Evolutionary conservation across 2,797 vertebrate genomes (phyloP).

Genomic region (Enteromius afrohamiltoni): DNA sequence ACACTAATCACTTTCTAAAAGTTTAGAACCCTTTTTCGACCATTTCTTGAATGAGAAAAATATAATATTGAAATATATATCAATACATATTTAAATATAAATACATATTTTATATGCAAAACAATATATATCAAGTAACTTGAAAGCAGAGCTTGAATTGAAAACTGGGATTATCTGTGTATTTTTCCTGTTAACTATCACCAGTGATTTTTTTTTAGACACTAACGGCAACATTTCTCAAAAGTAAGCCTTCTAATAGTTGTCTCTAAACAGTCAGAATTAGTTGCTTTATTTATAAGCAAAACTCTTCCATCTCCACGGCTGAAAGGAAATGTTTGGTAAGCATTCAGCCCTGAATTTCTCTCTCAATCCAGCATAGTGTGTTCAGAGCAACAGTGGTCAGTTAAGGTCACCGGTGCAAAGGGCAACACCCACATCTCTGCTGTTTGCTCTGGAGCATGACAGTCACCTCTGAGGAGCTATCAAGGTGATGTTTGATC

Average conservation of each 20-base stretch:
- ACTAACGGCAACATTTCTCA: neutral
- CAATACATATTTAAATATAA: too few relatives aligned
- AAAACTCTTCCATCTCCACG: slow-evolving; percentile 3
- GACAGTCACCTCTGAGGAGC: slow-evolving; percentile 49
- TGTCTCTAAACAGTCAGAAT: neutral
- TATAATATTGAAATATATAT: too few relatives aligned
- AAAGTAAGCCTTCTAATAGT: neutral
- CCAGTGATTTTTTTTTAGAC: neutral
- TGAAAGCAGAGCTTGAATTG: neutral
- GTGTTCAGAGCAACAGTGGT: slow-evolving; percentile 33
- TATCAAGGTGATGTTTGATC: slow-evolving; percentile 47
- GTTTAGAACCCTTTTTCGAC: neutral
- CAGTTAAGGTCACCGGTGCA: slow-evolving; percentile 47
- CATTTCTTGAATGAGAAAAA: slow-evolving; percentile 7
- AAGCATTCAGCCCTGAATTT: slow-evolving; percentile 25
- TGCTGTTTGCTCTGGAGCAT: slow-evolving; percentile 38
- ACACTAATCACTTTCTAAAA: neutral
- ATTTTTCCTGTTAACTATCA: neutral
- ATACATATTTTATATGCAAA: too few relatives aligned
- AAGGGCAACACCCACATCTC: slow-evolving; percentile 45
- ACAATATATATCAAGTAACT: neutral
- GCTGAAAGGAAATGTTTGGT: slow-evolving; percentile 13
- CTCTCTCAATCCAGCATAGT: neutral
- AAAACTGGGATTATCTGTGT: neutral
- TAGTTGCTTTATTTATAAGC: neutral